Base-by-base conservation (phyloP, 2,113 vertebrate genomes). In the Natator depressus region DNA sequence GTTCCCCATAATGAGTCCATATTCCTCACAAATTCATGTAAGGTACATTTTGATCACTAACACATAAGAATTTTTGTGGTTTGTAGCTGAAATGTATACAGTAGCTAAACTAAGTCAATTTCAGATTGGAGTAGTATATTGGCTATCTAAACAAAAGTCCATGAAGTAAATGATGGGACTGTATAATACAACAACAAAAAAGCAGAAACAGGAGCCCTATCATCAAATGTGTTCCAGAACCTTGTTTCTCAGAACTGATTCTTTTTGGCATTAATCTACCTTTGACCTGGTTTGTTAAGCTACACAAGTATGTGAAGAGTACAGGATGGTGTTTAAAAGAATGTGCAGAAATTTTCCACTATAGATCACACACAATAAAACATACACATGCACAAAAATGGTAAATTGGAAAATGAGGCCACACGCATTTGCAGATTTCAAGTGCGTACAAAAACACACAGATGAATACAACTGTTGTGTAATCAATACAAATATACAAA, bases 1-100 rank as follows among this genome's bases (percentile, higher is more conserved):
- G 8, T 57, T 35, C 4, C 9, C 22, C 49, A 20, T 1, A 29
- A 1, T 20, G 49, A 0, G 1, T 29, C 42, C 2, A 5, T 65
- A 9, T 1, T 62, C 4, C 50, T 93, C 14, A 35, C 46, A 50
- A 6, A 14, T 62, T 62, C 31, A 7, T 47, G 5, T 14, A 16
- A 7, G 2, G 9, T 24, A 38, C 69, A 87, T 51, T 87, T 82
- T 46, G 2, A 62, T 55, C 4, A 49, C 31, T 90, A 87, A 55
- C 7, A 27, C 57, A 1, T 72, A 72, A 72, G 20, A 38, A 42
- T 19, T 38, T 72, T 19, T 42, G 38, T 22, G 38, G 17, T n/a
- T 72, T n/a, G 9, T 72, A 87, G 22, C 5, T 78, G 9, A 90
- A 83, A 84, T 84, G 62, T 50, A 2, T 8, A 53, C 10, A 38